phyloP scores from a whole-genome alignment of 2,888 invertebrate species.

The Tillus elongatus region DNA sequence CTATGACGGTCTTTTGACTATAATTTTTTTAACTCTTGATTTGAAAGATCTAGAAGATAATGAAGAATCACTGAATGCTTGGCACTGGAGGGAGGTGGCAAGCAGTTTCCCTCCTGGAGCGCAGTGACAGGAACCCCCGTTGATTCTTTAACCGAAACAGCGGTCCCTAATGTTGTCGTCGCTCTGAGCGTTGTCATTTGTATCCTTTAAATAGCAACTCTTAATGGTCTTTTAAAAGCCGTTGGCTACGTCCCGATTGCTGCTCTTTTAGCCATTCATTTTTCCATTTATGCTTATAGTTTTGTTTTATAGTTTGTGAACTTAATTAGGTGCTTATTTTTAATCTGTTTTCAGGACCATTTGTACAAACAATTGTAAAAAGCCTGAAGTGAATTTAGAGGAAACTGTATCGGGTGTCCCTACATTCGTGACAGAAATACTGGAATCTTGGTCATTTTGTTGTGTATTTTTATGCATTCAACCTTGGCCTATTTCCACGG shows the following conservation, averaged over 20 bases:
- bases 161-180: slow-evolving; percentile 36
- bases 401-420: no score
- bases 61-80: no score
- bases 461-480: no score
- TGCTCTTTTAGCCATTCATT: neutral
- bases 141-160: slow-evolving; percentile 33
- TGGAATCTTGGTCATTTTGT: no score
- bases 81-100: slow-evolving; percentile 20
- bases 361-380: slow-evolving; percentile 10
- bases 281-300: neutral
- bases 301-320: slow-evolving; percentile 13
- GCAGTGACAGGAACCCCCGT: slow-evolving; percentile 33
- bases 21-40: no score
- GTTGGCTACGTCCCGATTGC: slow-evolving; percentile 1
- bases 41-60: no score
- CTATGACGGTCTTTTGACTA: no score
- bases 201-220: slow-evolving; percentile 27
- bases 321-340: slow-evolving; percentile 17
- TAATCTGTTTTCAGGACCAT: no score
- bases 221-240: slow-evolving; percentile 32
- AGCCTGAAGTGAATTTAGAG: no score
- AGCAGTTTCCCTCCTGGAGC: slow-evolving; percentile 26
- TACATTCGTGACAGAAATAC: no score
- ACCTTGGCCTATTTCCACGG: no score
- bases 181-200: slow-evolving; percentile 34